phyloP scores from a whole-genome alignment of 2,888 invertebrate species.

The Mesorhabditis belari region DNA sequence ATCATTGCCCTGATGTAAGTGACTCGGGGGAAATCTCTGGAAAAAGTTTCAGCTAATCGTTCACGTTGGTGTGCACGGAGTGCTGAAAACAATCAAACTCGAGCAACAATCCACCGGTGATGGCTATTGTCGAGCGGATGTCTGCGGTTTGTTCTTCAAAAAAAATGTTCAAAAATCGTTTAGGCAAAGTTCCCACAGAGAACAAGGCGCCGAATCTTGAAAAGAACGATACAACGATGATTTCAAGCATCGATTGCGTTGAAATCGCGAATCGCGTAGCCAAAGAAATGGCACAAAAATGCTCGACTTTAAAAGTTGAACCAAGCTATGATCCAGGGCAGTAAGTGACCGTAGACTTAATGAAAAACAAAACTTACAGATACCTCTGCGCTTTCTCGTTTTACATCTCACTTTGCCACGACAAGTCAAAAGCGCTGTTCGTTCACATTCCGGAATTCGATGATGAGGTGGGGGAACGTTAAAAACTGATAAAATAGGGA shows the following conservation, averaged over 20 bases:
- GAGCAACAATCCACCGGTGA: background rate
- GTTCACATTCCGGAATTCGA: background rate
- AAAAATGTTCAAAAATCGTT: background rate
- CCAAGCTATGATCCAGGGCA: background rate
- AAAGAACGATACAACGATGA: no score
- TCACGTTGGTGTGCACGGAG: background rate
- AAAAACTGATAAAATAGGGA: background rate
- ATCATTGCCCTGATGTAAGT: background rate
- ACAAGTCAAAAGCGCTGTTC: background rate
- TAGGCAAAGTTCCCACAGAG: background rate
- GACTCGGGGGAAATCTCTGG: background rate
- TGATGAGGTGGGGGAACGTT: background rate
- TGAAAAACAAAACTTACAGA: background rate
- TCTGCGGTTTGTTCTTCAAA: background rate
- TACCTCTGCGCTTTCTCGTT: background rate
- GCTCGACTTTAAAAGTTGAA: background rate
- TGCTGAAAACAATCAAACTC: background rate
- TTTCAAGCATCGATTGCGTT: background rate
- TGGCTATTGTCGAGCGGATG: background rate
- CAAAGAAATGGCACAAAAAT: background rate
- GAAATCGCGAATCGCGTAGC: background rate
- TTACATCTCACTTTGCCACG: background rate
- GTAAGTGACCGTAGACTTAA: background rate
- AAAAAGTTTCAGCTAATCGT: background rate
- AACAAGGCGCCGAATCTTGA: background rate